These are phyloP conservation scores for Pseudocheirus occidentalis DNA, from an alignment of 2,797 vertebrate species.

Conservation along the genomic window DNA sequence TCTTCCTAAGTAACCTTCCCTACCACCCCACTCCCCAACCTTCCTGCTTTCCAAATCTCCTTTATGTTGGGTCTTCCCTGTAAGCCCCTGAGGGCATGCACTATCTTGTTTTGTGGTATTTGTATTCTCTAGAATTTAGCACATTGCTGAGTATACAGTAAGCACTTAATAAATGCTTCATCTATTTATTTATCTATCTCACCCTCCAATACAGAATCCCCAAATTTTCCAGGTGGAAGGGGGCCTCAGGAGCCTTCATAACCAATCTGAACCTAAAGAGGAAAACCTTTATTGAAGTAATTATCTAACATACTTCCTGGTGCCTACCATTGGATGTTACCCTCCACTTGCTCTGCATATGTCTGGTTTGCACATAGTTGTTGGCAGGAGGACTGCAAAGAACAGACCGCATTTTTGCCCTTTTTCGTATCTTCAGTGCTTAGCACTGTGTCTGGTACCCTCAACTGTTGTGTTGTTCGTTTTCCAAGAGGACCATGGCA, in stretches of 20 bases:
- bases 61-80: slow-evolving; percentile 51
- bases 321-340: not conserved
- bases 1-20: not conserved
- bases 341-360: not conserved
- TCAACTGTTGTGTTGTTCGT: not conserved
- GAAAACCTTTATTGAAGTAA: not conserved
- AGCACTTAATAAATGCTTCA: slow-evolving; percentile 30
- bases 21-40: not conserved
- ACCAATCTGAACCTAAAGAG: not conserved
- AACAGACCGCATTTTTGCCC: not conserved
- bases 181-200: not conserved
- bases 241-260: not conserved
- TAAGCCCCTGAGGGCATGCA: not conserved
- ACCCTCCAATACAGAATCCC: not conserved
- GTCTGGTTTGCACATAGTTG: not conserved
- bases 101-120: slow-evolving; percentile 24
- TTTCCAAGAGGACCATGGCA: no score
- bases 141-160: slow-evolving; percentile 23
- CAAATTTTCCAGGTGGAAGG: not conserved
- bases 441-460: not conserved
- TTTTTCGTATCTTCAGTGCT: not conserved
- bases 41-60: slow-evolving; percentile 23
- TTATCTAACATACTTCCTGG: not conserved
- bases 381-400: not conserved
- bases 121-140: slow-evolving; percentile 6